Evolutionary conservation across 2,113 vertebrate genomes (phyloP).

Genomic region (Chlamydotis undulata): DNA sequence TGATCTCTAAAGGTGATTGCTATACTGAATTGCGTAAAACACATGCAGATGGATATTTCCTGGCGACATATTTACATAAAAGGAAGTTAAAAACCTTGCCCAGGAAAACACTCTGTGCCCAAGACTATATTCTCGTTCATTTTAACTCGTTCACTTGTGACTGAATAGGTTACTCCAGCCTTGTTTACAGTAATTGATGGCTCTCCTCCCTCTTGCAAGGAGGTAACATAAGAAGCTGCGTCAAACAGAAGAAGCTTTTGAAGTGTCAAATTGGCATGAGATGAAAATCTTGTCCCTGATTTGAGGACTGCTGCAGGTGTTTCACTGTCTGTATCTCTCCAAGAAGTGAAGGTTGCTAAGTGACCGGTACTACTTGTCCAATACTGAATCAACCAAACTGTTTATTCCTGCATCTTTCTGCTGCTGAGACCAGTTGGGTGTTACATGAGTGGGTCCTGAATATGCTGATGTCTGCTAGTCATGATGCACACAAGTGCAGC

Average conservation of each 20-base stretch:
- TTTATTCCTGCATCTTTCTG: not conserved
- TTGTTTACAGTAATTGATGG: not conserved
- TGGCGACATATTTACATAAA: not conserved
- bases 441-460: not conserved
- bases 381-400: not conserved
- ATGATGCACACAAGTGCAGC: not conserved
- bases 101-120: not conserved
- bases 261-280: not conserved
- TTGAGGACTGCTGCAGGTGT: constrained; percentile 7
- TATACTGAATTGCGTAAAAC: not conserved
- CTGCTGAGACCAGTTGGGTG: not conserved
- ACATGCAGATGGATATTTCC: not conserved
- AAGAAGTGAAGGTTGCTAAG: constrained; percentile 40
- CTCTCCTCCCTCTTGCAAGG: not conserved
- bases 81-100: not conserved
- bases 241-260: not conserved
- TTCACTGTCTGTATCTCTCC: not conserved
- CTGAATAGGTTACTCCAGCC: not conserved
- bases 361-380: not conserved
- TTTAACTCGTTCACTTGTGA: not conserved
- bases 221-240: not conserved
- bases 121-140: not conserved
- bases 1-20: not conserved
- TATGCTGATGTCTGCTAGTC: not conserved
- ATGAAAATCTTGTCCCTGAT: not conserved